These are phyloP conservation scores for roundworm (Caenorhabditis elegans) DNA, from an alignment of 1,140 invertebrate species.

Conservation along the genomic window DNA sequence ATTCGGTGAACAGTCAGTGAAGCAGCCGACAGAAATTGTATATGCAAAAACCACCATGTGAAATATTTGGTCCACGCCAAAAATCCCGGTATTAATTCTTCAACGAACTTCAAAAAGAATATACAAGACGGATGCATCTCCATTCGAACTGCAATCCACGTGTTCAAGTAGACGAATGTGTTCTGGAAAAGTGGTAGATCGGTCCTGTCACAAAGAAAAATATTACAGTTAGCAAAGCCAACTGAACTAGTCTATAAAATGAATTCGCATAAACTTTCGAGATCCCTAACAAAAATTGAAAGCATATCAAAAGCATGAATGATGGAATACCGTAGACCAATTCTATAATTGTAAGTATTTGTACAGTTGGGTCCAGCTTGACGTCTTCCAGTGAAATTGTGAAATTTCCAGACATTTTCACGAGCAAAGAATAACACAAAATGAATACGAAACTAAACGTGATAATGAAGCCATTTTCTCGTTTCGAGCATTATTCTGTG, in stretches of 20 bases:
- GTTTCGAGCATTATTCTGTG: no score
- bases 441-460: no score
- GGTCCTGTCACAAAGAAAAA: no score
- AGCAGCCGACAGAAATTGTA: neutral
- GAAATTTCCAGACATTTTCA: no score
- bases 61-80: neutral
- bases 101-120: neutral
- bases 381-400: neutral
- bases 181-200: no score
- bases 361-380: neutral
- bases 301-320: neutral
- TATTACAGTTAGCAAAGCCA: neutral
- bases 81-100: neutral
- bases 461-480: no score
- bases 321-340: neutral
- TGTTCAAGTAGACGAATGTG: neutral
- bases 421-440: no score
- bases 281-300: neutral
- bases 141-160: neutral
- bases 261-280: neutral
- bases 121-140: neutral
- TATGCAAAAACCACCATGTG: constrained; percentile 1
- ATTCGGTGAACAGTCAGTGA: neutral
- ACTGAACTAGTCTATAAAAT: neutral
- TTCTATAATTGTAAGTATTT: neutral